These are phyloP conservation scores for Tachypleus tridentatus DNA, from an alignment of 1,140 invertebrate genomes.

Conservation along the genomic window DNA sequence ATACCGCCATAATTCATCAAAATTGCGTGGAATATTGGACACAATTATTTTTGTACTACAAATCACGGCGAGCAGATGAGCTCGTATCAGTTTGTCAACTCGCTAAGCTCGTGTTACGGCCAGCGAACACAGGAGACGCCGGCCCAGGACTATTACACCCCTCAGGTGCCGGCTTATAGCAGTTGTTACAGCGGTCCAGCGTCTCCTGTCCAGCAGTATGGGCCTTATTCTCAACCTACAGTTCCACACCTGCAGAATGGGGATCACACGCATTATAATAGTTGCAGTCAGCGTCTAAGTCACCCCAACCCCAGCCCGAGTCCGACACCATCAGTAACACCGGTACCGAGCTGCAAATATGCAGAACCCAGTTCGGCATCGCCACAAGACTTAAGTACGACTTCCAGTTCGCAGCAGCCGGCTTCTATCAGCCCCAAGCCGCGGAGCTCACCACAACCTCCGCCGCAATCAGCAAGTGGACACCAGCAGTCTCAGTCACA, in stretches of 20 bases:
- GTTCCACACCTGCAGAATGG: constrained; percentile 18
- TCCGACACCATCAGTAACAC: constrained; percentile 19
- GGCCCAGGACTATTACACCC: constrained; percentile 37
- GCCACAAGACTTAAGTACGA: constrained; percentile 19
- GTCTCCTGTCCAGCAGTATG: constrained; percentile 20
- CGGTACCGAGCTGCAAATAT: constrained; percentile 21
- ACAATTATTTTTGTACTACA: constrained; percentile 22
- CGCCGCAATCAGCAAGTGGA: constrained; percentile 38
- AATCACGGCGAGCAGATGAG: constrained; percentile 50
- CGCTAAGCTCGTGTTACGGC: constrained; percentile 71
- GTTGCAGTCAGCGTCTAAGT: constrained; percentile 17
- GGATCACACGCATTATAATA: constrained; percentile 16
- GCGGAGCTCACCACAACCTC: constrained; percentile 32
- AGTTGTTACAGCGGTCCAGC: constrained; percentile 27
- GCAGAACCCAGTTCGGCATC: constrained; percentile 16
- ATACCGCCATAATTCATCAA: constrained; percentile 34
- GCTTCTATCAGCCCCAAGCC: constrained; percentile 12
- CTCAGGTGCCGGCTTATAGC: constrained; percentile 26
- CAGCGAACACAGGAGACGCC: constrained; percentile 40
- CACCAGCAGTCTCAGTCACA: constrained; percentile 11
- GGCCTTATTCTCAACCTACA: constrained; percentile 13
- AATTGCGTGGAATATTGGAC: constrained; percentile 29
- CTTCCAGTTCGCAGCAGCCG: constrained; percentile 7
- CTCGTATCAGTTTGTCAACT: constrained; percentile 94
- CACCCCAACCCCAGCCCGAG: constrained; percentile 15